A percentile compares a stretch with the other conserved stretches of the same genome.
Conservation (phyloP, 2,797 vertebrate species). For the Urophycis tenuis region DNA sequence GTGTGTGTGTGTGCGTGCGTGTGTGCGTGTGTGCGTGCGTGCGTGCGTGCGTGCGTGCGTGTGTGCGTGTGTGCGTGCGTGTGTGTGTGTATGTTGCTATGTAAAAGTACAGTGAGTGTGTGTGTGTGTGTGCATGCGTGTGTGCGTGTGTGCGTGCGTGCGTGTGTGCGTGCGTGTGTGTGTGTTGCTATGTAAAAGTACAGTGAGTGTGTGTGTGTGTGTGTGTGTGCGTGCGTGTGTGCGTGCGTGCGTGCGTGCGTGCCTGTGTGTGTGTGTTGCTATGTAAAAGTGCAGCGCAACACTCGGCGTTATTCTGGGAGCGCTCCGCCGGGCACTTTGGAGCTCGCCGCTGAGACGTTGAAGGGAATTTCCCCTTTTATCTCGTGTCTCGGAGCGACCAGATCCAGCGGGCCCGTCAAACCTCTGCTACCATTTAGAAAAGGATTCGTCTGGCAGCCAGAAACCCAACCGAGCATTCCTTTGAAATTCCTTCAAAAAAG, state of each 20-base stretch:
- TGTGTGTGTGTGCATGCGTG: slow-evolving; percentile 4
- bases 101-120: background rate
- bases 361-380: background rate
- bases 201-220: too few species aligned
- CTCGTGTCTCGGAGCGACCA: background rate
- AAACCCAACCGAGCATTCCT: background rate
- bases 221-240: background rate
- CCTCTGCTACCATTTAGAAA: background rate
- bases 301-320: background rate
- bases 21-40: background rate
- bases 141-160: slow-evolving; percentile 3
- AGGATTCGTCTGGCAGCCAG: background rate
- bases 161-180: too few species aligned
- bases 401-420: background rate
- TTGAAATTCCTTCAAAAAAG: background rate
- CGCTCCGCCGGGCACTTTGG: background rate
- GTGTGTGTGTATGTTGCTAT: too few species aligned
- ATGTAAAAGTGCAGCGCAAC: background rate
- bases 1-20: too few species aligned
- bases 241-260: slow-evolving; percentile 3
- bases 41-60: slow-evolving; percentile 18
- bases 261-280: background rate
- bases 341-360: background rate
- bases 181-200: background rate
- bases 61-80: slow-evolving; percentile 5